Evolutionary conservation across 1,140 invertebrate genomes (phyloP).

Genomic region (Matsumurasca onukii): DNA sequence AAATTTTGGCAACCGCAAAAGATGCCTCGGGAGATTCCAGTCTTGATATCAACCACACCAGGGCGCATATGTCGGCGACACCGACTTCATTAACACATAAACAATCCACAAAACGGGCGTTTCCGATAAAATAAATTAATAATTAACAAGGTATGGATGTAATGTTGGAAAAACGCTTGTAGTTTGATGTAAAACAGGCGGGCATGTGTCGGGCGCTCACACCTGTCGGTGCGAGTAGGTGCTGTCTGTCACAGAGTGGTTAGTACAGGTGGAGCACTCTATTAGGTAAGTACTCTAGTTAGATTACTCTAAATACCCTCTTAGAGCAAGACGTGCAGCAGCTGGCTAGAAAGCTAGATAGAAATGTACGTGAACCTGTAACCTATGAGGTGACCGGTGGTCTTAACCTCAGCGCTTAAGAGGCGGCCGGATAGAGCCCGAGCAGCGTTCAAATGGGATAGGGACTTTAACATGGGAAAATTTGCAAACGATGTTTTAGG

Average conservation of each 20-base stretch:
- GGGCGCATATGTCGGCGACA: neutral
- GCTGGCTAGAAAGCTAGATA: no score
- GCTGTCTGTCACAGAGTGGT: constrained; percentile 14
- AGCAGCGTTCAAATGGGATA: no score
- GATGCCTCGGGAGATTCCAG: neutral
- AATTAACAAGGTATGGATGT: constrained; percentile 16
- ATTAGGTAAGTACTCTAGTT: no score
- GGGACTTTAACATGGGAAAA: no score
- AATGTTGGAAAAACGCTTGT: constrained; percentile 2
- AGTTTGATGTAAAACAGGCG: constrained; percentile 13
- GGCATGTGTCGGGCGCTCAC: neutral
- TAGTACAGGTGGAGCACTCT: no score
- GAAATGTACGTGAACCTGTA: no score
- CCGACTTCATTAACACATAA: constrained; percentile 1
- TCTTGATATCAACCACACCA: neutral
- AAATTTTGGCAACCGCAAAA: neutral
- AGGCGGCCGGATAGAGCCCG: no score
- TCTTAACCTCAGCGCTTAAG: no score
- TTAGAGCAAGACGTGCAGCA: no score
- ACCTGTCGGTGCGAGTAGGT: neutral
- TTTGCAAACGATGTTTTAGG: no score
- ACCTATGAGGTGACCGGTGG: no score
- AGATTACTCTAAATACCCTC: no score
- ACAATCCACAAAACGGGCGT: constrained; percentile 26
- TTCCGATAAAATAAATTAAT: constrained; percentile 24